Base-by-base conservation (phyloP, 1,140 invertebrate genomes). In the Bradysia coprophila region DNA sequence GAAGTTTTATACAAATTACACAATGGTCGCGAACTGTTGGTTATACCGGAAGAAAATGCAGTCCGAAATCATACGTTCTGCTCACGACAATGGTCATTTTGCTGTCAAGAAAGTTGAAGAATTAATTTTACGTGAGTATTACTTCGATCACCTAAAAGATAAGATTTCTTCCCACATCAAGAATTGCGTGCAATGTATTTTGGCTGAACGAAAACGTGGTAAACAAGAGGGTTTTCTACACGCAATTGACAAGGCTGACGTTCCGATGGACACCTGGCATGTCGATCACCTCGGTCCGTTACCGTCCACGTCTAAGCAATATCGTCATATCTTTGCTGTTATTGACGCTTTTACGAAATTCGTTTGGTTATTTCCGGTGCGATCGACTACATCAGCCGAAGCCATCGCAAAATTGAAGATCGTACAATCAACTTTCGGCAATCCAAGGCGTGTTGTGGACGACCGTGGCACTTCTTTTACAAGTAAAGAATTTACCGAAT, bases 261-360 rank as follows among this genome's bases (percentile, higher is more conserved):
- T 16, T 0, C 51, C 49, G 6, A 42, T 53, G 4, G 18, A 49
- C 18, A 52, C 51, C 16, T 48, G 47, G 16, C 50, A 53, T 37
- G 21, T 55, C 15, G 53, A 53, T 41, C 46, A 55, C 45, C 31
- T 53, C 2, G 50, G 53, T 10, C 52, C 48, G 39, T 43, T 56
- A 22, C 19, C 39, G 51, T 46, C 16, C 41, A 40, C 34, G 16
- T 13, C 19, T 20, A 21, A 22, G 36, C 19, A 10, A 21, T 20
- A 40, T 10, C 19, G 6, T n/a, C 24, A 22, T 32, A 18, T 41
- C 2, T 21, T 41, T 5, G 3, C 20, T 2, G 16, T 41, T 32
- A 18, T 32, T n/a, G 40, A 41, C 20, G 10, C 8, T 4, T 41
- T 41, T 41, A 41, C 40, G 2, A 41, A 51, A 43, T 54, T 50